phyloP scores from a whole-genome alignment of 2,888 invertebrate species.

The Ophonus ardosiacus region DNA sequence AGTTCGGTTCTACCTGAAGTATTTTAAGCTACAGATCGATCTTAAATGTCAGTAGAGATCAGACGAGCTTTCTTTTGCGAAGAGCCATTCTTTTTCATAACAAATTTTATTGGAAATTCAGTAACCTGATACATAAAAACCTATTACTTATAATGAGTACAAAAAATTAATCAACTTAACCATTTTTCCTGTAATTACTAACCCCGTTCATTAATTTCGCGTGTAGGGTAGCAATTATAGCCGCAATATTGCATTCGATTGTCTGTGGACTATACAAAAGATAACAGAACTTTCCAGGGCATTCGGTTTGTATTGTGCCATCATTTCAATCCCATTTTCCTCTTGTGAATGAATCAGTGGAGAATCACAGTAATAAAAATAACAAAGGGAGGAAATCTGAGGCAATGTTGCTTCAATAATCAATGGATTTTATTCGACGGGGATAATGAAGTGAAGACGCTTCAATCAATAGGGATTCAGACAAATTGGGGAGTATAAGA shows the following conservation, averaged over 20 bases:
- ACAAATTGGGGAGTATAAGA: neutral
- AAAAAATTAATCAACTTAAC: neutral
- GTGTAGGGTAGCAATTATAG: neutral
- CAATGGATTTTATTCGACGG: neutral
- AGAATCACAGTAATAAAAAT: conserved; percentile 23
- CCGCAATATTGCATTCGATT: neutral
- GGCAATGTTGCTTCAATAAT: conserved; percentile 30
- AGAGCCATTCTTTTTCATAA: too few relatives aligned
- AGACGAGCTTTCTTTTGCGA: too few relatives aligned
- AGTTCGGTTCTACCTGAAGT: conserved; percentile 12
- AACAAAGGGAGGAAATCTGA: conserved; percentile 5
- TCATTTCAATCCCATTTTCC: conserved; percentile 37
- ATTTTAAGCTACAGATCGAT: conserved; percentile 31
- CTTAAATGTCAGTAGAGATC: conserved; percentile 7
- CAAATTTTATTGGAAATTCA: too few relatives aligned
- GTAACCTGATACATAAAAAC: too few relatives aligned
- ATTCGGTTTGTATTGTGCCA: conserved; percentile 20
- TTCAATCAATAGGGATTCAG: neutral
- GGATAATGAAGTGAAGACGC: conserved; percentile 3
- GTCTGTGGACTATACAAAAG: neutral
- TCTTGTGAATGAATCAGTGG: conserved; percentile 10
- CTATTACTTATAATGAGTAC: too few relatives aligned
- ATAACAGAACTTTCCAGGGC: neutral
- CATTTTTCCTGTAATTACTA: neutral
- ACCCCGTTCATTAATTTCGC: neutral